These are phyloP conservation scores for Pituophis catenifer DNA, from an alignment of 2,113 vertebrate genomes.

Conservation along the genomic window DNA sequence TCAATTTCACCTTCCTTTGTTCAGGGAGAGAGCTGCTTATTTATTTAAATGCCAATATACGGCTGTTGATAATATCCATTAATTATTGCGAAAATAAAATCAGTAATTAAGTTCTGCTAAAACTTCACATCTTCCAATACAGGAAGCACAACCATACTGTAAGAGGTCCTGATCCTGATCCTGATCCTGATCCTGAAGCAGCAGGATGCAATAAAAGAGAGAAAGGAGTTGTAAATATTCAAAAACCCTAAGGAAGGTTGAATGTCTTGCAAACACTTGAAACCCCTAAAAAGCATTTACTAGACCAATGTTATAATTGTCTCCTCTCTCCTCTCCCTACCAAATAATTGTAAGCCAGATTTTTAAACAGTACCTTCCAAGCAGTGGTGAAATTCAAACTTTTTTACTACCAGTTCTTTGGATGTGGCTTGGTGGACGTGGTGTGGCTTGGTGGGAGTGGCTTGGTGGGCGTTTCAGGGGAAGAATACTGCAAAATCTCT, in stretches of 20 bases:
- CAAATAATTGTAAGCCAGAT: not conserved
- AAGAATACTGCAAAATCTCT: no score
- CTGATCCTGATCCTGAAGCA: not conserved
- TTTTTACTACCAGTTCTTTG: no score
- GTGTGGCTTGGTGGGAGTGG: no score
- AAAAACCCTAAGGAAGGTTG: not conserved
- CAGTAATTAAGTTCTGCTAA: not conserved
- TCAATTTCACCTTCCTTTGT: not conserved
- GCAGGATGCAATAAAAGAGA: not conserved
- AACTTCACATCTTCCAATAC: not conserved
- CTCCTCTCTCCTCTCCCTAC: not conserved
- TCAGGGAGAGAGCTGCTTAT: not conserved
- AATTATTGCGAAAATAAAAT: not conserved
- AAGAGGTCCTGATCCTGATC: not conserved
- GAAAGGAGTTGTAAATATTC: not conserved
- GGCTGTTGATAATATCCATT: not conserved
- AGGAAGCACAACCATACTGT: not conserved
- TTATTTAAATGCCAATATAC: not conserved
- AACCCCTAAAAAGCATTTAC: not conserved
- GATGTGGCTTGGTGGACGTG: no score
- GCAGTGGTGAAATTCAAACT: no score
- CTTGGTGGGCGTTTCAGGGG: no score
- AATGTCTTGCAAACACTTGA: not conserved
- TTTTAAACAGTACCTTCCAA: not conserved
- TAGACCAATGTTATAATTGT: not conserved